Percentiles rank a stretch among this genome's conserved stretches.
Evolutionary conservation across 2,888 invertebrate genomes (phyloP).

Genomic region (Plagiodera versicolora): DNA sequence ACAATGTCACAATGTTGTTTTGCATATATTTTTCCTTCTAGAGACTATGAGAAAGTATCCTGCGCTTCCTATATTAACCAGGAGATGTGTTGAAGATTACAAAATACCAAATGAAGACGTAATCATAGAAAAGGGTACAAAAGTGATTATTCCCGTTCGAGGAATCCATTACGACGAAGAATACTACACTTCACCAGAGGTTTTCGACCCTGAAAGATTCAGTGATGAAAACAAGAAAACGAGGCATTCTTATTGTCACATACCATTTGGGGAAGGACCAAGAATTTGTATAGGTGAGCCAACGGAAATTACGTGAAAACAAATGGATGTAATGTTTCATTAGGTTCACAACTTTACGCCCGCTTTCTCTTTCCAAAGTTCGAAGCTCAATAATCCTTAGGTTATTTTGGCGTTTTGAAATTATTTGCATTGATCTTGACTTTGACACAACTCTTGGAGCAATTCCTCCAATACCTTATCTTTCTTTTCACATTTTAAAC

Average conservation of each 20-base stretch:
- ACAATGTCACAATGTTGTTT: no score
- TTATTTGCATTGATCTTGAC: no score
- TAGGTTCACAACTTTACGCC: no score
- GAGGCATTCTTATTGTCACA: constrained; percentile 25
- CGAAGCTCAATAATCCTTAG: no score
- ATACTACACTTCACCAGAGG: constrained; percentile 29
- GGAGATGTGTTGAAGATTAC: constrained; percentile 31
- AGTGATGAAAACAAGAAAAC: constrained; percentile 25
- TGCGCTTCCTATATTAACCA: constrained; percentile 24
- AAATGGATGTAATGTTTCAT: no score
- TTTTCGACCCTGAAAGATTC: constrained; percentile 35
- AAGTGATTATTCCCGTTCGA: constrained; percentile 24
- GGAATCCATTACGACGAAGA: constrained; percentile 32
- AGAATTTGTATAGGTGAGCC: constrained; percentile 31
- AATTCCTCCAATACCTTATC: no score
- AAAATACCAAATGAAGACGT: constrained; percentile 27
- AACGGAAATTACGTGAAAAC: no score
- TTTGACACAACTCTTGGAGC: no score
- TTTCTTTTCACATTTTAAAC: no score
- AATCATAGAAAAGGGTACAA: constrained; percentile 26
- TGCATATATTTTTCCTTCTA: constrained; percentile 10
- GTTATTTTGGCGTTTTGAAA: no score
- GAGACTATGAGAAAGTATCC: constrained; percentile 34
- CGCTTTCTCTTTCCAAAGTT: no score
- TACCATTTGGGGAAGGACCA: constrained; percentile 35